Evolutionary conservation across 2,888 invertebrate species (phyloP).

Genomic region (Aleiodes leptofemur): DNA sequence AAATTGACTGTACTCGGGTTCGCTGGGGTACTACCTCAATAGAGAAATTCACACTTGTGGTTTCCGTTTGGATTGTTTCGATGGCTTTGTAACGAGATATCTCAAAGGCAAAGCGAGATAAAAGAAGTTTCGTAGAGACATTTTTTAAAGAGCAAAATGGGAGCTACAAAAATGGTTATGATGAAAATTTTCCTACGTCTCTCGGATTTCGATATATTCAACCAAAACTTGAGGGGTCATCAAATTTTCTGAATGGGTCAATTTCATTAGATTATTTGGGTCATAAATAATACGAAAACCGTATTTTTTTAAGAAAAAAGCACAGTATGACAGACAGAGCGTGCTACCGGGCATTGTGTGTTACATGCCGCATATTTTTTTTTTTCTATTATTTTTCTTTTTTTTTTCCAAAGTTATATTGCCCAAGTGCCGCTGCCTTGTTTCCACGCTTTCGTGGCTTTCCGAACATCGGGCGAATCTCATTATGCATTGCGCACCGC

Average conservation of each 20-base stretch:
- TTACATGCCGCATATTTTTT: constrained; percentile 7
- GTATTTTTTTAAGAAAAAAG: constrained; percentile 46
- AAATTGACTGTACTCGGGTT: too few relatives aligned
- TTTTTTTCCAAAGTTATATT: constrained; percentile 57
- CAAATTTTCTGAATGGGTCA: constrained; percentile 3
- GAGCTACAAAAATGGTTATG: too few relatives aligned
- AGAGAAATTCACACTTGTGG: too few relatives aligned
- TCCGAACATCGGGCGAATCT: constrained; percentile 54
- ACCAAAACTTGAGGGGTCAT: background rate
- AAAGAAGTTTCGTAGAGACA: too few relatives aligned
- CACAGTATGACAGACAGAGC: constrained; percentile 67
- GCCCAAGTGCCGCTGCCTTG: constrained; percentile 70
- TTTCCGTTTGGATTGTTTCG: too few relatives aligned
- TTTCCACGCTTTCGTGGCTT: constrained; percentile 75
- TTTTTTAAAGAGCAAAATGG: too few relatives aligned
- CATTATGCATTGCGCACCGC: constrained; percentile 47
- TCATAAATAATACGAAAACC: constrained; percentile 54
- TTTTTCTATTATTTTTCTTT: constrained; percentile 28
- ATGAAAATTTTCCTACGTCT: background rate
- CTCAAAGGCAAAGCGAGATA: too few relatives aligned
- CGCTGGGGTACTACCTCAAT: too few relatives aligned
- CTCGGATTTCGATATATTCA: background rate
- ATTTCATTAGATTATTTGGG: constrained; percentile 45
- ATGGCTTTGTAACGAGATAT: too few relatives aligned
- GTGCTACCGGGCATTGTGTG: constrained; percentile 74